A percentile compares a stretch with the other conserved stretches of the same genome.
These are phyloP conservation scores for Drosophila bunnanda DNA, from an alignment of 2,888 invertebrate species.

Conservation along the genomic window DNA sequence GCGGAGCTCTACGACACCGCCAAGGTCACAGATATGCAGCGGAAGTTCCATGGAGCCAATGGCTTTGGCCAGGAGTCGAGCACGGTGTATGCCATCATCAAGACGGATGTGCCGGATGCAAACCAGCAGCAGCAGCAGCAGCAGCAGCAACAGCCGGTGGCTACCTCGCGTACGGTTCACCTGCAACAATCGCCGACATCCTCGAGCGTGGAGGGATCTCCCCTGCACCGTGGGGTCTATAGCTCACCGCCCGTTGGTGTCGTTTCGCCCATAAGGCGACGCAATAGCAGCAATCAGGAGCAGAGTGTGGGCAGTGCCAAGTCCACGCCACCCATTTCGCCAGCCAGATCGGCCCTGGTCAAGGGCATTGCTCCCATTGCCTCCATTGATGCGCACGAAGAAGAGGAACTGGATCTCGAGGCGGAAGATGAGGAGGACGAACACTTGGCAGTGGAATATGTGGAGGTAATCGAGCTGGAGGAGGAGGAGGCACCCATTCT, in stretches of 20 bases:
- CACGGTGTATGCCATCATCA: conserved; percentile 85
- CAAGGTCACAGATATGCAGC: conserved; percentile 82
- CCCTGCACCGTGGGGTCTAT: conserved; percentile 65
- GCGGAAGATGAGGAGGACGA: conserved; percentile 51
- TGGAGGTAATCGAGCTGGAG: conserved; percentile 42
- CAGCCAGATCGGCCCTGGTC: conserved; percentile 63
- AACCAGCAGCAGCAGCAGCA: conserved; percentile 33
- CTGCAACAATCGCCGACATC: conserved; percentile 68
- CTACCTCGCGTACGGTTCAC: conserved; percentile 39
- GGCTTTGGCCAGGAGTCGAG: conserved; percentile 82
- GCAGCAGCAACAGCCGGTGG: conserved; percentile 47
- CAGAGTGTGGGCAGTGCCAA: conserved; percentile 71
- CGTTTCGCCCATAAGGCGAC: conserved; percentile 79
- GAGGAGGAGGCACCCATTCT: conserved; percentile 57
- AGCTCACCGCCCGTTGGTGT: conserved; percentile 81
- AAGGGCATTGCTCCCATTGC: conserved; percentile 82
- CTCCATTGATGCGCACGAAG: conserved; percentile 81
- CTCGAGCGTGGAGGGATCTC: conserved; percentile 62
- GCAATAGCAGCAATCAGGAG: conserved; percentile 65
- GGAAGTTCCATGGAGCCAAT: conserved; percentile 83
- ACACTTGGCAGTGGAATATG: conserved; percentile 58
- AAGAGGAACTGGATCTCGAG: conserved; percentile 63
- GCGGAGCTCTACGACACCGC: conserved; percentile 84
- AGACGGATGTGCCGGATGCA: conserved; percentile 78
- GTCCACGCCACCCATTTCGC: conserved; percentile 78